Base-by-base conservation (phyloP, 2,797 vertebrate species). In the Emydoidea blandingii region DNA sequence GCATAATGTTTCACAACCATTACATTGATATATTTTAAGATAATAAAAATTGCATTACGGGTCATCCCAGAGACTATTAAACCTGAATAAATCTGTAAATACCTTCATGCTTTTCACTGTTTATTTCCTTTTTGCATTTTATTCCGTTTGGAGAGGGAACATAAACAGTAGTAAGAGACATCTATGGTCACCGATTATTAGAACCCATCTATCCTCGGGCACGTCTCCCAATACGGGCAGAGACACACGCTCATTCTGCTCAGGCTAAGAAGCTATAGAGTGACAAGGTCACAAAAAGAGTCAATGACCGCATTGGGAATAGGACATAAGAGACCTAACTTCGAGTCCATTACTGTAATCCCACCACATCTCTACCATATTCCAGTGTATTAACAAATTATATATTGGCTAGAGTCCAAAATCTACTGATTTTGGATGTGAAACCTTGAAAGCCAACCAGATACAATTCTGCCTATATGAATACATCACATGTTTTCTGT, bases 91-190 rank as follows among this genome's bases (percentile, higher is more conserved):
- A 96, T 97, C 95, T 90, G 95, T 96, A 97, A 94, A 94, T 95
- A 96, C 93, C 96, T 91, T 92, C 96, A 94, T 88, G 68, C 91
- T 95, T 87, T 94, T 44, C 53, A 86, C 87, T 96, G 94, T 95
- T 96, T 97, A 96, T 94, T 41, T 79, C 93, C 96, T 95, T 97
- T 96, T 94, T 96, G 88, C 92, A 90, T 94, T 97, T 96, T 87
- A 92, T 94, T 96, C 94, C 95, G 83, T 88, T 44, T 91, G 82
- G 87, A 90, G 84, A 86, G 74, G 50, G 91, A 96, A 89, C 37
- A 94, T 8, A 87, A 84, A 53, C 82, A 97, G 86, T 78, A 90
- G 91, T 92, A 85, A 97, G 93, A 88, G 95, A 93, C 91, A 94
- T 90, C 81, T 90, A 56, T 62, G 84, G 59, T 96, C 89, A 72